A percentile compares a stretch with the other conserved stretches of the same genome.
Evolutionary conservation across 2,113 vertebrate species (phyloP).

Genomic region (Otus sunia): DNA sequence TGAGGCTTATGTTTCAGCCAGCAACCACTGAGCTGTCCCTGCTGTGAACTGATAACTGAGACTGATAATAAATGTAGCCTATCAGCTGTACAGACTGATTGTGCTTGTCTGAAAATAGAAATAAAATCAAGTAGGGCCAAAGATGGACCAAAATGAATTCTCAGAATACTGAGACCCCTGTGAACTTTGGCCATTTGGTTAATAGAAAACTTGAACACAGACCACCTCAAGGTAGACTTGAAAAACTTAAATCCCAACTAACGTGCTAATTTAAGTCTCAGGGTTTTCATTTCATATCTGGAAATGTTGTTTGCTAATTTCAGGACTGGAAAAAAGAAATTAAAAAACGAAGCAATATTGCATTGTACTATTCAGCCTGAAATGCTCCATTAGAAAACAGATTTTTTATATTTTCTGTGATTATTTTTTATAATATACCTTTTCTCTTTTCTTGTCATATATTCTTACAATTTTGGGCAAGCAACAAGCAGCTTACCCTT

Average conservation of each 20-base stretch:
- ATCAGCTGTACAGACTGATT: slow-evolving; percentile 38
- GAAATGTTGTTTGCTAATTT: neutral
- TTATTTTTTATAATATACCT: neutral
- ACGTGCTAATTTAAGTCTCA: neutral
- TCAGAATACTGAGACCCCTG: neutral
- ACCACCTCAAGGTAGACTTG: neutral
- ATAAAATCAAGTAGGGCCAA: slow-evolving; percentile 53
- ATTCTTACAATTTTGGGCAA: neutral
- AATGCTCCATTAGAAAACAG: neutral
- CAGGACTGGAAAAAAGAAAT: neutral
- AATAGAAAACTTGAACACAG: slow-evolving; percentile 25
- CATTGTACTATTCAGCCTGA: neutral
- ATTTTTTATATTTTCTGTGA: neutral
- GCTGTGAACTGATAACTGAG: slow-evolving; percentile 61
- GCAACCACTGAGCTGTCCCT: slow-evolving; percentile 22
- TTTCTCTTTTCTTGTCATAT: neutral
- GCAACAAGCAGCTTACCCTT: neutral
- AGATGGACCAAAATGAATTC: slow-evolving; percentile 11
- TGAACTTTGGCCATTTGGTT: neutral
- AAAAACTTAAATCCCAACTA: neutral
- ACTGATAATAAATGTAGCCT: slow-evolving; percentile 63
- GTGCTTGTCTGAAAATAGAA: slow-evolving; percentile 44
- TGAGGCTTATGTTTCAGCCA: slow-evolving; percentile 57
- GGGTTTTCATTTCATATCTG: neutral
- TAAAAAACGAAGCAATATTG: neutral